Evolutionary conservation across 23 tunicate species (phyloP).

Genomic region (Ciona savignyi): DNA sequence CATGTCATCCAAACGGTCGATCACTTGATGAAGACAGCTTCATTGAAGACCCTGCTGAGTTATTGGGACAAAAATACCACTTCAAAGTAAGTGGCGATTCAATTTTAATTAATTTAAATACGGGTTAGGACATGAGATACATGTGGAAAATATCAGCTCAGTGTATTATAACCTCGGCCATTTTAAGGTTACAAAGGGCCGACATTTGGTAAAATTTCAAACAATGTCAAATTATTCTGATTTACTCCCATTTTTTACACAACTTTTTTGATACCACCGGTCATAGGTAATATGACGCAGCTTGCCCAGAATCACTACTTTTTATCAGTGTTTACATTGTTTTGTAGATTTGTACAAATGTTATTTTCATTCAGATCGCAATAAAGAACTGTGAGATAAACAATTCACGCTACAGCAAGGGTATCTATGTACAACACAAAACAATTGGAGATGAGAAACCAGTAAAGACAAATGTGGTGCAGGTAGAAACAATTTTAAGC

Average conservation of each 20-base stretch:
- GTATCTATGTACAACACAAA: constrained; percentile 77
- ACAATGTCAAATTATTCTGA: too few relatives aligned
- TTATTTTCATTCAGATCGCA: constrained; percentile 20
- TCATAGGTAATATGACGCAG: too few relatives aligned
- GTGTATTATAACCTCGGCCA: not conserved
- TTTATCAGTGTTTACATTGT: not conserved
- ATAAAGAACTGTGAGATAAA: constrained; percentile 59
- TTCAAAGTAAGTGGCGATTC: constrained; percentile 48
- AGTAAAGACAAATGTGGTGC: constrained; percentile 49
- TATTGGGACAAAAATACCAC: constrained; percentile 74
- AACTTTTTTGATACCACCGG: too few relatives aligned
- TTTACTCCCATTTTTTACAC: too few relatives aligned
- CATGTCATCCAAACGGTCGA: constrained; percentile 77
- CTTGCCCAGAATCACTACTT: not conserved
- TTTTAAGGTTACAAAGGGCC: too few relatives aligned
- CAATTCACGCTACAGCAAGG: constrained; percentile 81
- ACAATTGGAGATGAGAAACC: constrained; percentile 35
- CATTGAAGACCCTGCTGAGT: constrained; percentile 84
- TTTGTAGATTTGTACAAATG: not conserved
- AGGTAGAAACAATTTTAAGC: too few relatives aligned
- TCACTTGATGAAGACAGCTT: constrained; percentile 92
- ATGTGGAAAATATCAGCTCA: too few relatives aligned
- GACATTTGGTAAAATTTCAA: too few relatives aligned
- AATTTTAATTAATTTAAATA: too few relatives aligned
- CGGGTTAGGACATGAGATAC: too few relatives aligned